Base-by-base conservation (phyloP, 2,797 vertebrate genomes). In the Platalea minor region DNA sequence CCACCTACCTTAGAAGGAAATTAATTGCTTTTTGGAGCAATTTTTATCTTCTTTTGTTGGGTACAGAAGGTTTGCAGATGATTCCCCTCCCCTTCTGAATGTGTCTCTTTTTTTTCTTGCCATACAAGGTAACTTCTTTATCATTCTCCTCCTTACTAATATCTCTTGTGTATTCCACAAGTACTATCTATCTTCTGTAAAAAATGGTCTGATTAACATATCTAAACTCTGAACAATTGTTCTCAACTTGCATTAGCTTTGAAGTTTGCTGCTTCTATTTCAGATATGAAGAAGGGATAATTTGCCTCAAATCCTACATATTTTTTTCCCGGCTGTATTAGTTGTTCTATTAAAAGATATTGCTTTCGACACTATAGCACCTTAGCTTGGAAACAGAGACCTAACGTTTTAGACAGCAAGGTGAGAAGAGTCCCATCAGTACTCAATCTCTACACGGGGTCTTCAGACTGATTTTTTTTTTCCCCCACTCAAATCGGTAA, bases 231-330 rank as follows among this genome's bases (percentile, higher is more conserved):
- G 84, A 96, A 45, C 89, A 89, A 91, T 96, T 95, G 72, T 95
- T 96, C 93, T 91, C 67, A 57, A 5, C 84, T 92, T 92, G 45
- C 84, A 89, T 94, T 95, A 95, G 84, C 93, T 96, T 92, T 94
- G 92, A 96, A 95, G 85, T 91, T 94, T 92, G 75, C 92, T 89
- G 75, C 84, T 96, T 95, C 92, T 96, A 85, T 96, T 97, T 97
- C 75, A 93, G 78, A 67, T 87, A 39, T 60, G 54, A 93, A 89
- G 91, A 91, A 93, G 64, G 53, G 72, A 92, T 94, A 95, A 96
- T 74, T 75, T 83, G 56, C 81, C 60, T 93, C 56, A 85, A 93
- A 83, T 54, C 81, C 67, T 93, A 65, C 60, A 59, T 89, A 73
- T 77, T 86, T 95, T 41, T 94, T 94, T 85, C 61, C 50, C 84